Evolutionary conservation across 2,113 vertebrate species (phyloP), one percentile per base, ranked within the genome.

Genomic region (Stigmatopora argus): DNA sequence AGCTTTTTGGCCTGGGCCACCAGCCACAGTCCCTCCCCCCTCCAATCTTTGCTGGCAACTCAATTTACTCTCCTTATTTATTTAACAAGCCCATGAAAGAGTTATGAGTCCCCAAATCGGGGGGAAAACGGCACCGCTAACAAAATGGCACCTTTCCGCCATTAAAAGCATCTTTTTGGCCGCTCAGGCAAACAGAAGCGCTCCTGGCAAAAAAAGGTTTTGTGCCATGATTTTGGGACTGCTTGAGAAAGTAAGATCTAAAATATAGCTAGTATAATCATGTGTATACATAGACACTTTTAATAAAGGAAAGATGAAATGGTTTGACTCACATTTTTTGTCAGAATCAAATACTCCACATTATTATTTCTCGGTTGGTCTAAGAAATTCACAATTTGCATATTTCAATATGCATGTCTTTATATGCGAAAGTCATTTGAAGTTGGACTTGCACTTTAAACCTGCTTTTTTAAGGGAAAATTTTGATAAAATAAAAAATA

Each of bases 21-120:
- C 69, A 77, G 80, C 70, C 66, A 75, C 67, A 62, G 62, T 73
- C 8, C 18, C 6, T 6, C 15, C 15, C 47, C 47, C 3, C n/a
- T 1, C 49, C 19, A 31, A 45, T 78, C 75, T 84, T 68, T 70
- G 73, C 58, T 66, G 81, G 80, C 63, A 70, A 69, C 74, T 81
- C 77, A 79, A 71, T 81, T 75, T 78, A 77, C 67, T 63, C 70
- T 81, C 70, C 44, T 84, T 70, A 79, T 80, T 86, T 85, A 86
- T 87, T 88, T 67, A 89, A 79, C 76, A 78, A 35, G 51, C 75
- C 73, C 77, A 81, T 88, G 74, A 87, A 86, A 85, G 75, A 90
- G 72, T 85, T 76, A 85, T 83, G 78, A 89, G 79, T 45, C 75
- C 59, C 77, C 65, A 72, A 73, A 83, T 65, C 21, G 35, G 17